Conservation (phyloP, 1,140 invertebrate species). For the Penaeus vannamei region DNA sequence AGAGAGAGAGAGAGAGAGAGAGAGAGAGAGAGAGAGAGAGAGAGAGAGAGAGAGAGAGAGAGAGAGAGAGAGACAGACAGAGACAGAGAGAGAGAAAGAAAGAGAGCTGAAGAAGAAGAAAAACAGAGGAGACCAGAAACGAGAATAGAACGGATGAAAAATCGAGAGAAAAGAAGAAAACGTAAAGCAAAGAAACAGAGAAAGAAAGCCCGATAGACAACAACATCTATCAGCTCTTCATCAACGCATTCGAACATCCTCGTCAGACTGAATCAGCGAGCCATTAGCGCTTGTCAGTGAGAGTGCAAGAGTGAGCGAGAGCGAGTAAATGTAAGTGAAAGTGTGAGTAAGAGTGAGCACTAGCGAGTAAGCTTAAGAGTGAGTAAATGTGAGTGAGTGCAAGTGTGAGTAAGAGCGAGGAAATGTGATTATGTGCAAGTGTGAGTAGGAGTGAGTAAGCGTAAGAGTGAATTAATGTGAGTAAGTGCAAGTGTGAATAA, state of each 20-base stretch:
- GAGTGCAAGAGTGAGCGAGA: neutral
- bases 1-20: no score
- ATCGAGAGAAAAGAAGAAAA: no score
- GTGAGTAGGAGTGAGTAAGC: neutral
- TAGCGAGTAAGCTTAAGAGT: neutral
- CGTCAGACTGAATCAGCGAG: neutral
- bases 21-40: no score
- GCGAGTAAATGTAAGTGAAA: neutral
- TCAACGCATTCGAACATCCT: neutral
- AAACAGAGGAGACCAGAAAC: no score
- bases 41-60: no score
- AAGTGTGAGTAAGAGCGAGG: neutral
- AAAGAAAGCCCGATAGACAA: conserved; percentile 29
- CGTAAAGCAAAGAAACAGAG: neutral
- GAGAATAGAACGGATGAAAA: no score
- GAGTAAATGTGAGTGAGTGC: neutral
- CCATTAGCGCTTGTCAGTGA: no score
- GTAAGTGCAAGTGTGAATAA: neutral
- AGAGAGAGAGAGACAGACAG: no score
- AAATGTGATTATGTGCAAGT: neutral
- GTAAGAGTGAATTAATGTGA: neutral
- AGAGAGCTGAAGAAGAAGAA: neutral
- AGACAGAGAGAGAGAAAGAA: neutral
- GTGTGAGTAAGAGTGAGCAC: neutral
- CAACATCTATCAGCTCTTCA: neutral